Base-by-base conservation (phyloP, 2,113 vertebrate genomes). In the Bostrychus sinensis region DNA sequence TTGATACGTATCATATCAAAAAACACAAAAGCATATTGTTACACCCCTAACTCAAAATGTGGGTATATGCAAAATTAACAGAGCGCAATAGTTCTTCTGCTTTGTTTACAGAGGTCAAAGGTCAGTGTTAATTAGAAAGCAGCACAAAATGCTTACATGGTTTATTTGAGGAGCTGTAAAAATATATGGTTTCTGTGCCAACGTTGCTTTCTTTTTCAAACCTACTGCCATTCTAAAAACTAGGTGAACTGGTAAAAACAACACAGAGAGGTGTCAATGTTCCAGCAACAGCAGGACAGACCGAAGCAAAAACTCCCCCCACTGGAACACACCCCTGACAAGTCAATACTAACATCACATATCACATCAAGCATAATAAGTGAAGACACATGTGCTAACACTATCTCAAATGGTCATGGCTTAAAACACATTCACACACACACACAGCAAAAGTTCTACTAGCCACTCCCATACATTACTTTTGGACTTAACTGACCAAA, bases 401-500 rank as follows among this genome's bases (percentile, higher is more conserved):
- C 0, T 61, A 28, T 66, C 45, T 62, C 30, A 56, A 62, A 73
- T 58, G 48, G 34, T 32, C 34, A 54, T 38, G 30, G 12, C 73
- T 70, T 56, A 14, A 50, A 50, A 50, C 39, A 67, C 51, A 77
- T 28, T 53, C 28, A 12, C 19, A 50, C 66, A 72, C 28, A 12
- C 19, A 50, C 66, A 72, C 43, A 39, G 48, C 59, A 54, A 64
- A 23, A 41, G 22, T 58, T 57, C 75, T 79, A 70, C 59, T 71
- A 77, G 79, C 72, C 87, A 71, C 87, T 83, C 85, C 85, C 78
- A 74, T 70, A 63, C n/a, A 16, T 17, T 74, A 56, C 20, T 14
- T n/a, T 32, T 72, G 62, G 81, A 79, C 76, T 83, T 69, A 34
- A 76, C 78, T 75, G 82, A 83, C 81, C 81, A 68, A 72, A 80